Conservation (phyloP, 2,797 vertebrate species). For the Paguma larvata region DNA sequence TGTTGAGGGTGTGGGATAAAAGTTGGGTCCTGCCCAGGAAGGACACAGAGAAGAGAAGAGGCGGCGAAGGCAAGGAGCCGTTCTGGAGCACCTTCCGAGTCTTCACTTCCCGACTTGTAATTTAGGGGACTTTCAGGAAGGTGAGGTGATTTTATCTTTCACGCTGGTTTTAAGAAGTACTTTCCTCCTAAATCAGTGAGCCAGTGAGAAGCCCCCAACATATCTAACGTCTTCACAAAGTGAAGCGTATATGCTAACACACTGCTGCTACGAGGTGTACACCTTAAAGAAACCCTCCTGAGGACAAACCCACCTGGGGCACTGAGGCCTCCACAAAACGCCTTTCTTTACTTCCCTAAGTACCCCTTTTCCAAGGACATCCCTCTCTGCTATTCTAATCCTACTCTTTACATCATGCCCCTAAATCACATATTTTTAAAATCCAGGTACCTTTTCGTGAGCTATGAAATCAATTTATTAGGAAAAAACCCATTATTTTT, state of each 20-base stretch:
- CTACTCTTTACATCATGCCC: neutral
- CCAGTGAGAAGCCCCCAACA: neutral
- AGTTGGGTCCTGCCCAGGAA: neutral
- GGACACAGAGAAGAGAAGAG: neutral
- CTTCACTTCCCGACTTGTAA: neutral
- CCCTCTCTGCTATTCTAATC: neutral
- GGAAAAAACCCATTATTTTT: neutral
- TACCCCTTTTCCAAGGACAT: neutral
- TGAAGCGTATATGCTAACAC: fast-evolving
- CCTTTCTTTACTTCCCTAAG: neutral
- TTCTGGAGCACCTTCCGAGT: neutral
- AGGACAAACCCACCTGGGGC: neutral
- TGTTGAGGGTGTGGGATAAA: neutral
- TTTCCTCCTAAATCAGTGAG: neutral
- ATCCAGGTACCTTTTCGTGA: neutral
- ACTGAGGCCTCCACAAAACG: fast-evolving
- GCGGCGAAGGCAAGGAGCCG: too few relatives aligned
- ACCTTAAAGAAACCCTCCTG: neutral
- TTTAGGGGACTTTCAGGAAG: neutral
- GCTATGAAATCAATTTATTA: neutral
- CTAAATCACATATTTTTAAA: neutral
- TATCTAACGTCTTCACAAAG: neutral
- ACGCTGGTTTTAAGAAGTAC: neutral
- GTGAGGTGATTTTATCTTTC: neutral
- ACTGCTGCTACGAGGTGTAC: too few relatives aligned